Evolutionary conservation across 1,140 invertebrate genomes (phyloP).

Genomic region (Probaryconus sp.): DNA sequence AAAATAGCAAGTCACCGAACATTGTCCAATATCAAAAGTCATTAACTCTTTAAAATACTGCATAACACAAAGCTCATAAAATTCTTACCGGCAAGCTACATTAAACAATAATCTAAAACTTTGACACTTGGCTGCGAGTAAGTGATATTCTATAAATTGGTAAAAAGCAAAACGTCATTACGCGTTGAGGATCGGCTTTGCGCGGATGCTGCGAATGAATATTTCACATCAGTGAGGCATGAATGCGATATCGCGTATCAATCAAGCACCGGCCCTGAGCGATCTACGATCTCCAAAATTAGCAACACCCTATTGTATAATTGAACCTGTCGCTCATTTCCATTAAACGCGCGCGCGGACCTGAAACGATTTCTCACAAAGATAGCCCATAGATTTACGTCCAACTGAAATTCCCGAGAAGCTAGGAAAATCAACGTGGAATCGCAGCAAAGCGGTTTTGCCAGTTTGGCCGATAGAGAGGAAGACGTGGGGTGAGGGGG

Average conservation of each 20-base stretch:
- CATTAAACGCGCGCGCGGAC: too few relatives aligned
- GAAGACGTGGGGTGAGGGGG: constrained; percentile 17
- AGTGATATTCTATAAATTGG: too few relatives aligned
- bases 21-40: too few relatives aligned
- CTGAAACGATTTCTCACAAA: constrained; percentile 60
- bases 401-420: constrained; percentile 31
- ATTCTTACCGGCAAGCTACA: too few relatives aligned
- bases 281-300: too few relatives aligned
- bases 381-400: constrained; percentile 35
- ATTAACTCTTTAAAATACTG: too few relatives aligned
- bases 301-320: constrained; percentile 13
- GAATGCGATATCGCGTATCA: constrained; percentile 19
- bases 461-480: constrained; percentile 35
- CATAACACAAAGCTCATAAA: too few relatives aligned
- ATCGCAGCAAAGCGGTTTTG: constrained; percentile 47
- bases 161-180: constrained; percentile 40
- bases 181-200: not conserved
- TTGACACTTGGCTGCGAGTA: too few relatives aligned
- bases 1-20: too few relatives aligned
- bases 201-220: constrained; percentile 41
- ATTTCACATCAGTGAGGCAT: constrained; percentile 44
- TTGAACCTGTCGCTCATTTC: constrained; percentile 7
- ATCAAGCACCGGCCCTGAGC: not conserved
- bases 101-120: too few relatives aligned
- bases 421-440: constrained; percentile 53